These are phyloP conservation scores for Embidobia sp. DNA, from an alignment of 2,888 invertebrate species.

Conservation along the genomic window DNA sequence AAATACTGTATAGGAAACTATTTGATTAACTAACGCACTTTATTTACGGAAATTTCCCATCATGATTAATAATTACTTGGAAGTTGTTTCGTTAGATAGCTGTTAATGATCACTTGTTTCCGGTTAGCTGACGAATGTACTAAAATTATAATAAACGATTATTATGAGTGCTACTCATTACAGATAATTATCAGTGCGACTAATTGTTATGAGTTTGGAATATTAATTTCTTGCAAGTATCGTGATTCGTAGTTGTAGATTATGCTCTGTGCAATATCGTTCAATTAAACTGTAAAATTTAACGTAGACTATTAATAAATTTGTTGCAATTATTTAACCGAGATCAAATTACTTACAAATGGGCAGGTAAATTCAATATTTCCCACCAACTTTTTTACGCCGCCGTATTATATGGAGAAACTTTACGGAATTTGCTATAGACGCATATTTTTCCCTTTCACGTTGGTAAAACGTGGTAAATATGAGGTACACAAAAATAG, in stretches of 20 bases:
- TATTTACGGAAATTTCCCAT: constrained; percentile 29
- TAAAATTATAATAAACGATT: constrained; percentile 36
- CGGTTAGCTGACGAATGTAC: constrained; percentile 28
- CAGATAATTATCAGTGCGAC: constrained; percentile 21
- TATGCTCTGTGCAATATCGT: neutral
- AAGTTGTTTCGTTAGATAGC: constrained; percentile 33
- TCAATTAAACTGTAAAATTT: neutral
- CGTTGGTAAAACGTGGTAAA: constrained; percentile 7
- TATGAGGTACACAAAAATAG: constrained; percentile 3
- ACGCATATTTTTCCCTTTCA: neutral
- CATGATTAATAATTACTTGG: constrained; percentile 35
- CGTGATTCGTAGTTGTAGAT: neutral
- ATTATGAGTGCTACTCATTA: constrained; percentile 24
- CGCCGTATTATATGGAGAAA: too few species aligned
- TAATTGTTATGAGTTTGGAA: constrained; percentile 17
- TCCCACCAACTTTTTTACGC: too few species aligned
- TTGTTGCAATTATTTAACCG: too few species aligned
- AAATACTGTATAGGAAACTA: neutral
- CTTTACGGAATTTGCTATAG: neutral
- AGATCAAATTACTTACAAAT: too few species aligned
- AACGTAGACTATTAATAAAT: too few species aligned
- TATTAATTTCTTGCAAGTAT: constrained; percentile 8
- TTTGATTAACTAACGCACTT: constrained; percentile 20
- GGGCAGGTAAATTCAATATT: too few species aligned
- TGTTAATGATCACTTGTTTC: constrained; percentile 38